Evolutionary conservation across 2,888 invertebrate genomes (phyloP), one percentile per base, ranked within the genome.

Genomic region (Byasa hedistus): DNA sequence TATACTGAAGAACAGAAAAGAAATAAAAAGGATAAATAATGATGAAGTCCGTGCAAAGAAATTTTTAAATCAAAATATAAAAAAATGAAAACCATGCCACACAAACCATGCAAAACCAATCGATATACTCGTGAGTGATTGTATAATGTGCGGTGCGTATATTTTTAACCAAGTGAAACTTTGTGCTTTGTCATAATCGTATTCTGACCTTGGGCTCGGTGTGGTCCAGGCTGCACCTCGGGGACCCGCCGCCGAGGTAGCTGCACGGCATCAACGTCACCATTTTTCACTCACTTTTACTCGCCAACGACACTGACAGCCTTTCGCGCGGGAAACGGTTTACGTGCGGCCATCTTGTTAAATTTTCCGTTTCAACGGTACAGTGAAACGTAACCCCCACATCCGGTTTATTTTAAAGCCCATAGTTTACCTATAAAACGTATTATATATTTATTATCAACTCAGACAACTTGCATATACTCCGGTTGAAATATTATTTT

Each of bases 241-340:
- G 89, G 73, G 92, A 91, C 76, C 91, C 89, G 72, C 92, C 89
- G 83, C 93, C 93, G 81, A 94, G 88, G 89, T 93, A 94, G 86
- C 92, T 93, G 87, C 93, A 94, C 86, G 94, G 93, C 94, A 94
- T 94, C 90, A 94, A 92, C 79, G 94, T 94, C 92, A 94, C 94
- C 94, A 94, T 94, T 82, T 77, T 79, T 78, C 78, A 76, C 78
- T 72, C 76, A 78, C 81, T 79, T 79, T 81, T 79, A 79, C 80
- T 80, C 73, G 72, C 73, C 70, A 83, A 81, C 79, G 81, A 86
- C 90, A 87, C 89, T 84, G 83, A 86, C 86, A 89, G 89, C 83
- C 82, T 75, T 86, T 85, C 83, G 80, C 78, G 83, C 80, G 82
- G 78, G 75, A 80, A 79, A 83, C 72, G 82, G 82, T 85, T 82